Evolutionary conservation across 2,888 invertebrate genomes (phyloP).

Genomic region (Adelphocoris suturalis): DNA sequence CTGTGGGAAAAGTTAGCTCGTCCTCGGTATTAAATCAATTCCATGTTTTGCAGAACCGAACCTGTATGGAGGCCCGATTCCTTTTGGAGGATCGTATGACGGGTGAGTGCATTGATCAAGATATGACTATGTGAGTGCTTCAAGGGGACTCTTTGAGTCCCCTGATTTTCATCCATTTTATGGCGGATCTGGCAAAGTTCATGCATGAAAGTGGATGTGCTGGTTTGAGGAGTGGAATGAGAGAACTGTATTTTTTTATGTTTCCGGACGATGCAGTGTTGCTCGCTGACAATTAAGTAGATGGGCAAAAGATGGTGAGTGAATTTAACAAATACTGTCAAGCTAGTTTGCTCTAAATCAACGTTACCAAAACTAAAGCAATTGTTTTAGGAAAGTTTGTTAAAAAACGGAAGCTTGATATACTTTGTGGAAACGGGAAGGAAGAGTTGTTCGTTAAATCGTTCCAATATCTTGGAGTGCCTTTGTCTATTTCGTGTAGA

Average conservation of each 20-base stretch:
- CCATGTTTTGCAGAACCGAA: no score
- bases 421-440: background rate
- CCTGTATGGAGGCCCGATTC: no score
- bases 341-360: background rate
- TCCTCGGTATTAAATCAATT: no score
- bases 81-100: no score
- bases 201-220: background rate
- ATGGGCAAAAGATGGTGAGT: background rate
- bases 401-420: background rate
- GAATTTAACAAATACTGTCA: background rate
- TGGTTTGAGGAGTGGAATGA: background rate
- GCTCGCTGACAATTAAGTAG: background rate
- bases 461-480: background rate
- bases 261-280: background rate
- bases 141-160: background rate
- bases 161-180: background rate
- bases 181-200: background rate
- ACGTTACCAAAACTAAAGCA: no score
- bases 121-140: no score
- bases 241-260: background rate
- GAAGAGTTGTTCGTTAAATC: background rate
- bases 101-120: no score
- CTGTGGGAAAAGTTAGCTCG: no score
- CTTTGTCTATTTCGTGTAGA: background rate
- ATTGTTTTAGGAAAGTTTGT: background rate